Percentiles rank a stretch among this genome's conserved stretches.
These are phyloP conservation scores for Otocyon megalotis DNA, from an alignment of 2,113 vertebrate species.

Conservation along the genomic window DNA sequence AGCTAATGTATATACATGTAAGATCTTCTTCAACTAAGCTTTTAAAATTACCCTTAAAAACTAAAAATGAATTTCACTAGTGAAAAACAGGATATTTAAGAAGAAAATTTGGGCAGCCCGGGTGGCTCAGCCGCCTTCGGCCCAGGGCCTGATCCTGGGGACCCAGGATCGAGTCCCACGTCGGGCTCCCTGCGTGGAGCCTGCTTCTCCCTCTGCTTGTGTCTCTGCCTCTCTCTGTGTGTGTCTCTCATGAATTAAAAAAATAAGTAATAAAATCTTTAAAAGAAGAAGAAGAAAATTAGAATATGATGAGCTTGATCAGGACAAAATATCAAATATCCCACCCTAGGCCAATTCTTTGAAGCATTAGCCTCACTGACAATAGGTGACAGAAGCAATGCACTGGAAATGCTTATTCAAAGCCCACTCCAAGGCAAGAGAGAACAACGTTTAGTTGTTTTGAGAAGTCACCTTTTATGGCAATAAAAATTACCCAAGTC, in stretches of 20 bases:
- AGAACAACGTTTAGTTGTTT: background rate
- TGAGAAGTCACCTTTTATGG: slow-evolving; percentile 17
- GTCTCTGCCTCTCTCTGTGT: too few species aligned
- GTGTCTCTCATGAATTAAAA: too few species aligned
- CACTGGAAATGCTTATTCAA: background rate
- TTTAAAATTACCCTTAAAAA: background rate
- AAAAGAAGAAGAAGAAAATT: background rate
- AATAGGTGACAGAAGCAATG: background rate
- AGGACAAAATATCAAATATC: background rate
- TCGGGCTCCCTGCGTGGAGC: too few species aligned
- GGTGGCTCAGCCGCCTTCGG: too few species aligned
- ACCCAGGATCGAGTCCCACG: too few species aligned
- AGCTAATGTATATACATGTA: background rate
- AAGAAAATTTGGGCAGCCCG: background rate
- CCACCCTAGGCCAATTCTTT: background rate
- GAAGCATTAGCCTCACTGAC: background rate
- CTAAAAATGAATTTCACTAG: background rate
- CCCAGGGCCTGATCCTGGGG: too few species aligned
- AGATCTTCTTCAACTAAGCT: background rate
- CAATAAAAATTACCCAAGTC: slow-evolving; percentile 36
- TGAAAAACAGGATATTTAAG: slow-evolving; percentile 17
- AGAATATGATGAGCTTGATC: background rate
- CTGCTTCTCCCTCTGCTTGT: too few species aligned
- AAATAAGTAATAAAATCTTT: too few species aligned
- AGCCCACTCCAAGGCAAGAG: background rate